Evolutionary conservation across 37 sponge, comb jelly and placozoan genomes (phyloP), one percentile per base, ranked within the genome.

Genomic region (Agelas oroides): DNA sequence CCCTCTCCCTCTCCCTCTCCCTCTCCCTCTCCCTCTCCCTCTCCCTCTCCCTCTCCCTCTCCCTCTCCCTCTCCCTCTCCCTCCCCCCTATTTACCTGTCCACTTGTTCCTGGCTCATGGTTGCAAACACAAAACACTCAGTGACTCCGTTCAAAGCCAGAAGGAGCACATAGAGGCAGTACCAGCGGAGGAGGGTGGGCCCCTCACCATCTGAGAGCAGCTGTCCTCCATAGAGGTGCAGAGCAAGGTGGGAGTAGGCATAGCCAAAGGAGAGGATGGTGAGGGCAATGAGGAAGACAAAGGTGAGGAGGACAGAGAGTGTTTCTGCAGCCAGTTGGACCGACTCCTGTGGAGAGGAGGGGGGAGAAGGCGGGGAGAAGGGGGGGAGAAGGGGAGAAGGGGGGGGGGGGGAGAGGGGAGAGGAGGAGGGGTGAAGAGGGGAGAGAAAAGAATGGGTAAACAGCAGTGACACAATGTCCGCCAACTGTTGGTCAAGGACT

Each of bases 81-180:
- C 46, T 46, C 46, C 46, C 46, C 46, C 8, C 46, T 46, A 8
- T 3, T 65, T 16, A 89, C 96, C 84, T 85, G 81, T 94, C 78
- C 2, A 94, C 84, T 34, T 92, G 80, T 27, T 28, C 61, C 84
- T 95, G 84, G 58, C 96, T 94, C 97, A 99, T 96, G 34, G 89
- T 80, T 0, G 99, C 95, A 83, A 95, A 91, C 54, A 89, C 85
- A 71, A 97, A 99, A 70, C 99, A 96, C 80, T 99, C 99, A 0
- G 95, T 91, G 57, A 96, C 86, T 56, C 99, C 99, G 88, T 99
- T 99, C 23, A 99, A 40, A 3, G 92, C 99, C 60, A 97, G 81
- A 25, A 93, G 23, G 34, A 93, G 60, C 13, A 97, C 92, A 69
- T 99, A 99, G 12, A 91, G 67, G 77, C 97, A 91, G 78, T 91